Conservation (phyloP, 2,797 vertebrate species). For the Sparidentex hasta region DNA sequence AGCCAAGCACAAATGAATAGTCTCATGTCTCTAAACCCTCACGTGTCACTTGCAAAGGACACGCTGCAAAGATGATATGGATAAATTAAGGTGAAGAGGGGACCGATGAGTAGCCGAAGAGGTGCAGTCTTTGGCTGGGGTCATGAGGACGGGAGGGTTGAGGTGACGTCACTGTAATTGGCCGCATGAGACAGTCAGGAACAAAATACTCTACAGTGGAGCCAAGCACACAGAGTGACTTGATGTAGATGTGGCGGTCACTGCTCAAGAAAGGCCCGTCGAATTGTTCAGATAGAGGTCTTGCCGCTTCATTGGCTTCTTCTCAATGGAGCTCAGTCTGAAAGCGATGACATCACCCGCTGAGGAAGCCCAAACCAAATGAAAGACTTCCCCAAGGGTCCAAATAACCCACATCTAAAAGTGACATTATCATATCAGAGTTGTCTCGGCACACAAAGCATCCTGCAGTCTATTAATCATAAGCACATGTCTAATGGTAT, state of each 20-base stretch:
- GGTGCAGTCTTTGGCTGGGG: constrained; percentile 9
- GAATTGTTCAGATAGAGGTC: constrained; percentile 34
- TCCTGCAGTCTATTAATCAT: constrained; percentile 67
- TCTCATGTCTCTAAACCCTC: constrained; percentile 70
- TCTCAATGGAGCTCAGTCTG: constrained; percentile 23
- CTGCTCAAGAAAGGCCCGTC: constrained; percentile 12
- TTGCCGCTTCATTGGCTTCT: constrained; percentile 14
- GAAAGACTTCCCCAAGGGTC: constrained; percentile 58
- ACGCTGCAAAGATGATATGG: constrained; percentile 32
- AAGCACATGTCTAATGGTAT: constrained; percentile 59
- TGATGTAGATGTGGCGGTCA: background rate
- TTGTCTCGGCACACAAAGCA: constrained; percentile 39
- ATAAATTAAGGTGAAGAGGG: constrained; percentile 40
- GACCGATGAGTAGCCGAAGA: constrained; percentile 2
- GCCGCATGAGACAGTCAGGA: constrained; percentile 24
- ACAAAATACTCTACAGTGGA: constrained; percentile 25
- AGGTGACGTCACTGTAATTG: constrained; percentile 38
- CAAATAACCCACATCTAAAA: constrained; percentile 71
- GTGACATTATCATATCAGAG: constrained; percentile 71
- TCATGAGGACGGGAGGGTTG: background rate
- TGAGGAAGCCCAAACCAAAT: constrained; percentile 55
- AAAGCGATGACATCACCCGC: constrained; percentile 63
- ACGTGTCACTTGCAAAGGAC: constrained; percentile 59
- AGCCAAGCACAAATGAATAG: constrained; percentile 65
- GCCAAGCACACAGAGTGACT: background rate